Evolutionary conservation across 2,888 invertebrate genomes (phyloP), one percentile per base, ranked within the genome.

Genomic region (Hirudinaria manillensis): DNA sequence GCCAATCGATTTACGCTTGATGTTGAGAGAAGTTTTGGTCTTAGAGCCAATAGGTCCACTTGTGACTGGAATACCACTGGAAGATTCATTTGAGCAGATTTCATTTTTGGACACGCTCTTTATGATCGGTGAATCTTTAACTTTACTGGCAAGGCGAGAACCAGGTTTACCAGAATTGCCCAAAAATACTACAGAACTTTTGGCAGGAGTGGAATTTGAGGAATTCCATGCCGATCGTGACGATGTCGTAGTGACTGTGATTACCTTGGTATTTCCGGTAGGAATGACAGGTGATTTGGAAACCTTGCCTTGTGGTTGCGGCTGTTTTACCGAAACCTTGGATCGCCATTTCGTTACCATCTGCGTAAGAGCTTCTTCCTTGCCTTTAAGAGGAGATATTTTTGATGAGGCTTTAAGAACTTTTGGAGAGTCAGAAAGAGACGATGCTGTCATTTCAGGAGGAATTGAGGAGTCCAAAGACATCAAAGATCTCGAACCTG

Each of bases 51-150:
- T 61, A 4, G 61, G 29, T 24, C 61, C 24, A 29, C 61, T 61
- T 61, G 61, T 61, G 13, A 61, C 29, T 61, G 61, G 61, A 61
- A 61, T 61, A 29, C 61, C 61, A n/a, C 61, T 61, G 21, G 61
- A 45, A 45, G 6, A 45, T 16, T 45, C 45, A 10, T 16, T 16
- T 45, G 10, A 16, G 45, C 45, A 45, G 45, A 45, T 45, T 45
- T 45, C 61, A 61, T 24, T 61, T 61, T 61, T 61, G 61, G 29
- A 27, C 24, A 24, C 29, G 7, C 13, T 61, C n/a, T 29, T 61
- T 7, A n/a, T 6, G 61, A 10, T 61, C 10, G 61, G 61, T 27
- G 61, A 61, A 27, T 61, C 61, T 61, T 61, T 61, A 61, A 29
- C 19, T 29, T 61, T 61, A 16, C 24, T 29, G 61, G 19, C 3